These are phyloP conservation scores for Allophyes oxyacanthae DNA, from an alignment of 2,888 invertebrate species.

Conservation along the genomic window DNA sequence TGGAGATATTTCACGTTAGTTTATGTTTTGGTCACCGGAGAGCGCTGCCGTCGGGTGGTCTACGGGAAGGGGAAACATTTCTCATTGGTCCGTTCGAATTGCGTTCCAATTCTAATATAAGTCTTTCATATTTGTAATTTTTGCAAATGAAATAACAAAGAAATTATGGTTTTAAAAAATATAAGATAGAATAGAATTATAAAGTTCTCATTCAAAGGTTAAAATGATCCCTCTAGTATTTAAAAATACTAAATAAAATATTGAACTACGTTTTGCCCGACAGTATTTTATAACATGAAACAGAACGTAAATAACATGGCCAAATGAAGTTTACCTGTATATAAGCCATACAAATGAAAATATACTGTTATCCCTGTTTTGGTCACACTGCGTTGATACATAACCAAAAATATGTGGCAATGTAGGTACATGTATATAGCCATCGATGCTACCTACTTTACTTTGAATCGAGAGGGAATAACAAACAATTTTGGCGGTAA, in stretches of 20 bases:
- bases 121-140: conserved; percentile 13
- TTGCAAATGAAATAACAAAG: not conserved
- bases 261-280: not conserved
- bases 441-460: conserved; percentile 17
- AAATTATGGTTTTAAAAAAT: not conserved
- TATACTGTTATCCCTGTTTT: conserved; percentile 55
- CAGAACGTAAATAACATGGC: conserved; percentile 70
- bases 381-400: conserved; percentile 56
- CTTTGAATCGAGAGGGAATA: conserved; percentile 19
- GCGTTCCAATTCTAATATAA: conserved; percentile 70
- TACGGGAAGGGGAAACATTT: conserved; percentile 71
- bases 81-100: conserved; percentile 70
- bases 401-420: conserved; percentile 68
- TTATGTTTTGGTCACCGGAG: conserved; percentile 80
- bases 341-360: conserved; percentile 28
- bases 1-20: conserved; percentile 90
- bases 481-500: conserved; percentile 73
- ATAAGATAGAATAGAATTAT: conserved; percentile 1
- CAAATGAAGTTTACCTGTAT: conserved; percentile 58
- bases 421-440: conserved; percentile 48
- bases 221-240: not conserved
- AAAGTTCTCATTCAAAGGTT: not conserved
- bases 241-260: not conserved
- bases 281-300: conserved; percentile 39
- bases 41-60: conserved; percentile 78